Evolutionary conservation across 1,140 invertebrate species (phyloP), one percentile per base, ranked within the genome.

Genomic region (Sitophilus oryzae): DNA sequence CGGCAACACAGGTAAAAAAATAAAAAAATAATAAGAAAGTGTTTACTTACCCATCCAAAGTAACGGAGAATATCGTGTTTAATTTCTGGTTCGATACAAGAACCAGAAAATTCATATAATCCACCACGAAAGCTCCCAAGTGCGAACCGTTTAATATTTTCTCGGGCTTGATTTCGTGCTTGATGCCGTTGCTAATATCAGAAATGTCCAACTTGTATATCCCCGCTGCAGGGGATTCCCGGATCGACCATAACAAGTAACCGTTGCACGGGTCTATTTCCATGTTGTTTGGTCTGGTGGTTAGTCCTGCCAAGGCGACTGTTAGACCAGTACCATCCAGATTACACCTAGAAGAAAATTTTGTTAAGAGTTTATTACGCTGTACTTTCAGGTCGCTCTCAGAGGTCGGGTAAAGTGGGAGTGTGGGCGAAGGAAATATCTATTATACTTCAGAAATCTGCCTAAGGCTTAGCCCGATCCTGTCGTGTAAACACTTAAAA

Each of bases 181-280:
- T 80, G 1, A 82, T 75, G 2, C 79, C 80, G 45, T 84, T 84
- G 40, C 80, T 83, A 23, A 88, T 83, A 60, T 84, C 81, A 1
- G 79, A 79, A 11, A 94, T 68, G 71, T 94, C 89, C 6, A 92
- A 65, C 9, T 89, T 77, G 67, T 84, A 91, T 11, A 96, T 66
- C 1, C 88, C 88, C 6, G 79, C 81, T n/a, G 18, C 10, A 14
- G 76, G 73, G 16, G 71, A 56, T 1, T 79, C 79, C 44, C 77
- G 70, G 5, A 79, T 66, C 3, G 82, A 79, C 85, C 89, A 93
- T 71, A 92, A 96, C 2, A 96, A 71, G 71, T 88, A 91, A 2
- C 92, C 93, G 71, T 95, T 96, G 58, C 89, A 86, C 18, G 93
- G 89, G 77, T 96, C 93, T 0, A 94, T 85, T 71, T 93, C 84